Conservation (phyloP, 2,113 vertebrate genomes). For the Carassius gibelio region DNA sequence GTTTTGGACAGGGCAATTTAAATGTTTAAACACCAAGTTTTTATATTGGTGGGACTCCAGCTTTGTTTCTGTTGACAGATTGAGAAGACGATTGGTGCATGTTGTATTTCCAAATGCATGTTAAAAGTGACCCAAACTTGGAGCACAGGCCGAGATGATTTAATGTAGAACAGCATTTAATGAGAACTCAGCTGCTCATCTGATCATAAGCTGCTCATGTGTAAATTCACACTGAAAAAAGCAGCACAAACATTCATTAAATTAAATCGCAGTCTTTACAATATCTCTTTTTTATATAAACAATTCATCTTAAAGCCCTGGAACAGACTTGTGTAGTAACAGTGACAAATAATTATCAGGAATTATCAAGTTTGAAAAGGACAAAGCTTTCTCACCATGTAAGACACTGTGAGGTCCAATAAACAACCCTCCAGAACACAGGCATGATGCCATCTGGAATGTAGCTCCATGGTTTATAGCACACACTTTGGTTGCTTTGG, state of each 20-base stretch:
- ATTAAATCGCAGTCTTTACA: too few relatives aligned
- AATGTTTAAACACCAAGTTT: not conserved
- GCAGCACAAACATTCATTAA: too few relatives aligned
- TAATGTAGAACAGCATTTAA: not conserved
- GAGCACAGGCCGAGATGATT: not conserved
- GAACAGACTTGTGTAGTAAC: not conserved
- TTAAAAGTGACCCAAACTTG: not conserved
- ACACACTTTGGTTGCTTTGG: conserved; percentile 65
- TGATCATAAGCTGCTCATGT: too few relatives aligned
- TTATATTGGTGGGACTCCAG: not conserved
- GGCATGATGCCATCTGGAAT: conserved; percentile 98
- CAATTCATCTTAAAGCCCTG: not conserved
- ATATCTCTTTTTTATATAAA: not conserved
- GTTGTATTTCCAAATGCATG: not conserved
- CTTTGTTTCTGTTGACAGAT: not conserved
- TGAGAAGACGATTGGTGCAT: not conserved
- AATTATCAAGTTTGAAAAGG: not conserved
- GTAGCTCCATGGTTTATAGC: conserved; percentile 96
- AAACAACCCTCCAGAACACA: conserved; percentile 97
- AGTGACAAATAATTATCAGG: not conserved
- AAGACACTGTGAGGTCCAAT: conserved; percentile 98
- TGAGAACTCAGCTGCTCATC: not conserved
- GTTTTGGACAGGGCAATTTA: not conserved
- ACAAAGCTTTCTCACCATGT: conserved; percentile 83
- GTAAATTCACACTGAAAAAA: too few relatives aligned